Evolutionary conservation across 2,888 invertebrate genomes (phyloP), one percentile per base, ranked within the genome.

Genomic region (Leptopilina syphax): DNA sequence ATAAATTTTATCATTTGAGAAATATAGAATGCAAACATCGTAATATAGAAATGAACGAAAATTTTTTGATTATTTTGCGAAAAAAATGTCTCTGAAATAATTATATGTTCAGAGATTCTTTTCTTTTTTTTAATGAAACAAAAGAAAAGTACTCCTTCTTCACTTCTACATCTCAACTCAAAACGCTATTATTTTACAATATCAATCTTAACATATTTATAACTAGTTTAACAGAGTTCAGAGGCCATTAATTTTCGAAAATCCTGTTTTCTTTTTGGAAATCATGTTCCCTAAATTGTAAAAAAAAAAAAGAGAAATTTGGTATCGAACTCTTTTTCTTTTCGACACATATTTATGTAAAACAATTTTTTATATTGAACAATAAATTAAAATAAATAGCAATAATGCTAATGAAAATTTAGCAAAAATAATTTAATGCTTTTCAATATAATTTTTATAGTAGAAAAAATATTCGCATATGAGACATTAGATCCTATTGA

Each of bases 101-200:
- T 50, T 50, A 13, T 50, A 13, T 50, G 13, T 70, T 70, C 54
- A 54, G 27, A 54, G 50, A 47, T 47, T 70, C 24, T 7, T 70
- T 13, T 18, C 13, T 3, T 34, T 34, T 34, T 34, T 34, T 18
- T 47, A 9, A n/a, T 18, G 18, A 18, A 47, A 12, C 12, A 12
- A 12, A 13, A 8, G 50, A 50, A 9, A 65, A 24, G 3, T 8
- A 65, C 10, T 70, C 27, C 50, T 27, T 70, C 27, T 70, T 70
- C 54, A 8, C 54, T 44, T 44, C 44, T 70, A 70, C 50, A 27
- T 70, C 70, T 13, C 3, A 50, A 50, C 54, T 70, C 27, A 54
- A 70, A 50, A 50, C 27, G 54, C 13, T 10, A 70, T 54, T 70
- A 70, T 70, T 70, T 54, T 54, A 70, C 34, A 70, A 24, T 54